Conservation (phyloP, 2,113 vertebrate genomes). For the Pithys albifrons region DNA sequence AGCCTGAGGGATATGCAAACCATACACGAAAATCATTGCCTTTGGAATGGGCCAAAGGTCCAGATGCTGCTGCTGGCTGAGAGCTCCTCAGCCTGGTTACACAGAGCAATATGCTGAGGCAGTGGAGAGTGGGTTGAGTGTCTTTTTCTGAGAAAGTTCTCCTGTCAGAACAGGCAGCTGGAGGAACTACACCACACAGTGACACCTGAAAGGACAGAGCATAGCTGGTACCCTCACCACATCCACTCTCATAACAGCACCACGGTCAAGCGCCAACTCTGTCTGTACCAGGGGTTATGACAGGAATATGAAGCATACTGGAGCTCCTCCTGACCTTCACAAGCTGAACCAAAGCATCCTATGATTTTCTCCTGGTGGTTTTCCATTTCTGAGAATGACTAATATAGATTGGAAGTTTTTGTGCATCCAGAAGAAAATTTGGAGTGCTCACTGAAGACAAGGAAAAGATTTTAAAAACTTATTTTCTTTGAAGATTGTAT, state of each 20-base stretch:
- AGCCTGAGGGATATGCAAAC: not conserved
- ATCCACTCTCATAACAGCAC: not conserved
- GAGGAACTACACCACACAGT: not conserved
- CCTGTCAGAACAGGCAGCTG: not conserved
- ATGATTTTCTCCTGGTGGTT: accelerated
- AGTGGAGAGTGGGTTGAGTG: too few species aligned
- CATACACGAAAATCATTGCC: not conserved
- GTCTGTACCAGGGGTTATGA: not conserved
- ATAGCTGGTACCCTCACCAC: not conserved
- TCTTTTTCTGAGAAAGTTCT: not conserved
- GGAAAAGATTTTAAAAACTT: not conserved
- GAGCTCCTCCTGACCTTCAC: not conserved
- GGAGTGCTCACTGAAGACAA: not conserved
- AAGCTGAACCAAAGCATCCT: not conserved
- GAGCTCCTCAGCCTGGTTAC: not conserved
- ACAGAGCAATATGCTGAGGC: not conserved
- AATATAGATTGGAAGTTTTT: not conserved
- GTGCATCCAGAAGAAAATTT: not conserved
- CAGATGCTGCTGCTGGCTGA: slow-evolving; percentile 15
- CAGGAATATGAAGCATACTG: not conserved
- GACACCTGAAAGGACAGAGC: not conserved
- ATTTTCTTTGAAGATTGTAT: not conserved
- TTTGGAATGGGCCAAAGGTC: not conserved
- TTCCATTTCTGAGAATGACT: not conserved
- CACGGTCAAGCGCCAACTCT: not conserved